Base-by-base conservation (phyloP, 1,140 invertebrate genomes). In the Dendrolimus punctatus region DNA sequence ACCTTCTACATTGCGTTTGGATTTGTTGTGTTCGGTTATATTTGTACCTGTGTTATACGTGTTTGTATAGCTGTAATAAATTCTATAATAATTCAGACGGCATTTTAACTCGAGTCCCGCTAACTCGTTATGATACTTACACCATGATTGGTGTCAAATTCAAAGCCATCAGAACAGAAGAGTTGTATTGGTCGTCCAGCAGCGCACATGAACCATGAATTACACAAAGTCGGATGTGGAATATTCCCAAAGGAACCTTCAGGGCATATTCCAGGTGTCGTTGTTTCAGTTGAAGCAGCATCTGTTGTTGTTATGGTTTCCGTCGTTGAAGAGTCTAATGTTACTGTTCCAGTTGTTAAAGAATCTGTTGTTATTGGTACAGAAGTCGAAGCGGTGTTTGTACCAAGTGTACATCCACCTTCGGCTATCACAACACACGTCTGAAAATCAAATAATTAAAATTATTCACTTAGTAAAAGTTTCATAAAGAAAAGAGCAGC, bases 121-220 rank as follows among this genome's bases (percentile, higher is more conserved):
- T n/a, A n/a, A n/a, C n/a, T n/a, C n/a, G n/a, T n/a, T n/a, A n/a
- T n/a, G n/a, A n/a, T 47, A 49, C 58, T 56, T 46, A 60, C 58
- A 36, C 5, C 45, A 6, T 10, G 9, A 38, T 40, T 40, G 8
- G 48, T 9, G 37, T 62, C 60, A 51, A 41, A 62, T 55, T 62
- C 60, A 36, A 48, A 51, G 38, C 55, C 60, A 39, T 46, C 23
- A 42, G 37, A 9, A 42, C 60, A 62, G 8, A 41, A 51, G n/a
- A 67, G 50, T 7, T 58, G 55, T 10, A 65, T 60, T 5, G 52
- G 41, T 3, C 47, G 39, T 9, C 66, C 68, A 9, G 49, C 62
- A 5, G 51, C 41, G 8, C 72, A 71, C 51, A 72, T 52, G 23
- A 64, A 68, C 40, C 56, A 70, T 8, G 57, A 55, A 47, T 70